These are phyloP conservation scores for Urocitellus parryii DNA, from an alignment of 2,113 vertebrate species.

Conservation along the genomic window DNA sequence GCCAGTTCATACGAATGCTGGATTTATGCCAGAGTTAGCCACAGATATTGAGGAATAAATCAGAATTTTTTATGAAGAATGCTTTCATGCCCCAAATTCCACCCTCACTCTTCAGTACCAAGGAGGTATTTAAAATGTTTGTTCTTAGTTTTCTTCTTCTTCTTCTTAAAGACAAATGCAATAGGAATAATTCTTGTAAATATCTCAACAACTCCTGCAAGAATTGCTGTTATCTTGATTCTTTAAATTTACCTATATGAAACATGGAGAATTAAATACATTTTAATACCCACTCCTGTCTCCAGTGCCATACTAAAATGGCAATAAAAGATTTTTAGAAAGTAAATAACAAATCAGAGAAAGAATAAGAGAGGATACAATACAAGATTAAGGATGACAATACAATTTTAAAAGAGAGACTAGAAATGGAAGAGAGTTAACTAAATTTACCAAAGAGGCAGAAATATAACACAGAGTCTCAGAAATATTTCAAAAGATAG, in stretches of 20 bases:
- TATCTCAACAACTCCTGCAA: not conserved
- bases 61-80: not conserved
- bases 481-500: not conserved
- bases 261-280: not conserved
- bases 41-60: not conserved
- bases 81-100: not conserved
- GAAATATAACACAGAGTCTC: not conserved
- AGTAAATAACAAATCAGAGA: not conserved
- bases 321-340: not conserved
- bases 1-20: not conserved
- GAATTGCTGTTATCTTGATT: not conserved
- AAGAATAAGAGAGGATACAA: not conserved
- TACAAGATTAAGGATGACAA: not conserved
- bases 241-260: not conserved
- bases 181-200: not conserved
- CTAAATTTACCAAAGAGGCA: not conserved
- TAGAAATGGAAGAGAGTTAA: not conserved
- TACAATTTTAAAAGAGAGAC: not conserved
- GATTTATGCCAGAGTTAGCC: not conserved
- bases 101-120: not conserved
- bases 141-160: not conserved
- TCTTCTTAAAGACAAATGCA: not conserved
- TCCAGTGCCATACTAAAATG: not conserved
- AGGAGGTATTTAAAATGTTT: not conserved
- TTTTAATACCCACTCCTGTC: not conserved